These are phyloP conservation scores for Stenurella melanura DNA, from an alignment of 2,888 invertebrate species.

Conservation along the genomic window DNA sequence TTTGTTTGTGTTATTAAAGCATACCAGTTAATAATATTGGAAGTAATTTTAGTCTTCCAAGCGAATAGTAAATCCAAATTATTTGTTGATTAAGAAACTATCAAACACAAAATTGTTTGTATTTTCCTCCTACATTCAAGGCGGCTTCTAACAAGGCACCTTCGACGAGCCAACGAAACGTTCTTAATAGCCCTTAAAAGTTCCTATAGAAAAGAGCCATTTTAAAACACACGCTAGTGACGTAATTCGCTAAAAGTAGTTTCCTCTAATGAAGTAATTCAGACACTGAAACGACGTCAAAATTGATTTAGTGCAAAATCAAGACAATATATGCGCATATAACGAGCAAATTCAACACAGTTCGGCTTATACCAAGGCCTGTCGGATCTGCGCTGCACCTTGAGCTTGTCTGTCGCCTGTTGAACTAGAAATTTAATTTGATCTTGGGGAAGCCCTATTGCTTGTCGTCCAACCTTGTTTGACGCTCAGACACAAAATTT, in stretches of 20 bases:
- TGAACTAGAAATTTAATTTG: slow-evolving; percentile 33
- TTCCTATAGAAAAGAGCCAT: too few species aligned
- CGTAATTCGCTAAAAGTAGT: neutral
- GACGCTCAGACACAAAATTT: slow-evolving; percentile 20
- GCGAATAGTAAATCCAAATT: too few species aligned
- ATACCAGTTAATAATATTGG: too few species aligned
- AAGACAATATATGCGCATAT: slow-evolving; percentile 1
- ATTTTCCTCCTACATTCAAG: too few species aligned
- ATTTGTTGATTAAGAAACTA: too few species aligned
- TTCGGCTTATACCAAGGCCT: neutral
- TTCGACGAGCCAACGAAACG: too few species aligned
- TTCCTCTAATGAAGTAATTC: neutral
- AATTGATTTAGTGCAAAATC: neutral
- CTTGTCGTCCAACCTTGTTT: slow-evolving; percentile 4
- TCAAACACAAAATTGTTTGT: too few species aligned
- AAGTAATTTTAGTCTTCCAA: too few species aligned
- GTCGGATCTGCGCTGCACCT: neutral
- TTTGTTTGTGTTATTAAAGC: too few species aligned
- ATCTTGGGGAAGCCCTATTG: slow-evolving; percentile 21
- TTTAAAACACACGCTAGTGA: too few species aligned
- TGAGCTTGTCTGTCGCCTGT: slow-evolving; percentile 26
- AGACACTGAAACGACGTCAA: neutral
- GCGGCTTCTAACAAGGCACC: too few species aligned
- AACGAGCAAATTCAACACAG: slow-evolving; percentile 9
- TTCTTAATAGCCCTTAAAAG: too few species aligned